Percentiles rank a stretch among this genome's conserved stretches.
These are phyloP conservation scores for Musca vetustissima DNA, from an alignment of 1,140 invertebrate species.

Conservation along the genomic window DNA sequence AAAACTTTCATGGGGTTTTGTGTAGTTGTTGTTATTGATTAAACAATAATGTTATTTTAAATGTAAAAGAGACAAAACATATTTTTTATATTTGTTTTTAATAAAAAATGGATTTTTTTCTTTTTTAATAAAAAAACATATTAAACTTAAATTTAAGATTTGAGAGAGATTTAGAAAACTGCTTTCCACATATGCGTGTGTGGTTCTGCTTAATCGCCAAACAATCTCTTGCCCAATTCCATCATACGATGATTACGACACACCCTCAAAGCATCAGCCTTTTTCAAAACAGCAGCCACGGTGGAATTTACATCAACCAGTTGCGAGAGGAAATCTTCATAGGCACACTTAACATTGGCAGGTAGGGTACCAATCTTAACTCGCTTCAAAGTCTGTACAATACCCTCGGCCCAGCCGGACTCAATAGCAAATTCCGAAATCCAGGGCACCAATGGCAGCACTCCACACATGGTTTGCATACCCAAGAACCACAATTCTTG, in stretches of 20 bases:
- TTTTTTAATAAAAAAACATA: slow-evolving; percentile 1
- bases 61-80: too few species aligned
- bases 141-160: slow-evolving; percentile 1
- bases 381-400: slow-evolving; percentile 76
- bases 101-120: background rate
- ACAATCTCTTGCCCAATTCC: slow-evolving; percentile 82
- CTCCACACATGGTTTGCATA: slow-evolving; percentile 85
- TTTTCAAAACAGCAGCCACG: slow-evolving; percentile 76
- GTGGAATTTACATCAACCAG: slow-evolving; percentile 78
- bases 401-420: slow-evolving; percentile 88
- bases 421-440: slow-evolving; percentile 87
- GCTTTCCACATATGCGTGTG: background rate
- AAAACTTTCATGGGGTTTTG: too few species aligned
- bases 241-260: slow-evolving; percentile 85
- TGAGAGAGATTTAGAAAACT: background rate
- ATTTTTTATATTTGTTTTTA: background rate
- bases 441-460: slow-evolving; percentile 81
- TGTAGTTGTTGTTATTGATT: too few species aligned
- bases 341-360: slow-evolving; percentile 82
- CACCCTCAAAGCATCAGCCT: slow-evolving; percentile 77
- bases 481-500: slow-evolving; percentile 91
- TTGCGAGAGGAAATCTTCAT: slow-evolving; percentile 85
- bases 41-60: too few species aligned
- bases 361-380: slow-evolving; percentile 79
- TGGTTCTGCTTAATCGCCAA: slow-evolving; percentile 71